Percentiles rank a stretch among this genome's conserved stretches.
Evolutionary conservation across 2,888 invertebrate species (phyloP).

Genomic region (Chymomyza fuscimana): DNA sequence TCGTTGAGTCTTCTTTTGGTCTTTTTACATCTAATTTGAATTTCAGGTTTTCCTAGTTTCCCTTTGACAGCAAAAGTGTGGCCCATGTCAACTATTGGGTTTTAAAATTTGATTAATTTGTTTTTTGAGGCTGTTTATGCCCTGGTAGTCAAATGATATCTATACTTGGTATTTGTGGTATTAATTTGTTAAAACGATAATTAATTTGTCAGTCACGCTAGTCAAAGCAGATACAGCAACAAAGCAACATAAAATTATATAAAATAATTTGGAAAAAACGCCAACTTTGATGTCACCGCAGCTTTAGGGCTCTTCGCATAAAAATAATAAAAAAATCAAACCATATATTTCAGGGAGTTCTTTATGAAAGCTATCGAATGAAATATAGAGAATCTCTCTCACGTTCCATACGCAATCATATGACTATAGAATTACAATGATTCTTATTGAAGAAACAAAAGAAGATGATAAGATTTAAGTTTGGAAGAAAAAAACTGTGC

Average conservation of each 20-base stretch:
- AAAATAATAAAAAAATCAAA: background rate
- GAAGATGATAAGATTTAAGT: no score
- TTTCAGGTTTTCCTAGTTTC: constrained; percentile 54
- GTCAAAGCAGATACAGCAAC: constrained; percentile 2
- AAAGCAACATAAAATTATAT: constrained; percentile 8
- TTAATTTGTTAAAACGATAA: constrained; percentile 66
- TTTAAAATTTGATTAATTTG: constrained; percentile 62
- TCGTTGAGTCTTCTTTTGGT: constrained; percentile 47
- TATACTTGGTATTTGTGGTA: constrained; percentile 37
- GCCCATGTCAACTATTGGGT: constrained; percentile 32
- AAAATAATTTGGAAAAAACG: constrained; percentile 3
- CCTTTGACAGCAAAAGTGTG: constrained; percentile 69
- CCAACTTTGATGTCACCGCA: background rate
- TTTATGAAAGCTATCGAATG: background rate
- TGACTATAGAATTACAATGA: no score
- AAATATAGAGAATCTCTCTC: background rate
- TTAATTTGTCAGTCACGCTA: constrained; percentile 64
- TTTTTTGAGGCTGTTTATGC: constrained; percentile 9
- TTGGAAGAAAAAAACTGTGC: no score
- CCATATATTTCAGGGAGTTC: background rate
- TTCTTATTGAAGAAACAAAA: no score
- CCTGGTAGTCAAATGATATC: constrained; percentile 55
- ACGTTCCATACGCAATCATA: no score
- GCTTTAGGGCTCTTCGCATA: background rate
- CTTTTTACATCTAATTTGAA: constrained; percentile 54